Base-by-base conservation (phyloP, 2,797 vertebrate species). In the Gallirallus australis region DNA sequence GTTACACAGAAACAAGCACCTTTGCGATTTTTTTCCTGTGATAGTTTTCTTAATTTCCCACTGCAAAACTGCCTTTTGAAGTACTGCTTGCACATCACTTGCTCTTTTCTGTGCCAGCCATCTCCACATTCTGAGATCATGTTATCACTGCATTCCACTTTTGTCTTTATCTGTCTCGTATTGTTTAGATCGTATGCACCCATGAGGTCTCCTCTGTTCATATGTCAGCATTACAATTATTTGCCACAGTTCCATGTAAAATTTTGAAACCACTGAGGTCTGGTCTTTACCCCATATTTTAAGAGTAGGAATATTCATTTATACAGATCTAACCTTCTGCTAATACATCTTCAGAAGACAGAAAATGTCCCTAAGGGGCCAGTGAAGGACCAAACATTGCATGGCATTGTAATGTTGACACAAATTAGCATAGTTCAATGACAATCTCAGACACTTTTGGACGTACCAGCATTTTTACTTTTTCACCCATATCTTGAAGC, bases 81-180 rank as follows among this genome's bases (percentile, higher is more conserved):
- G 17, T 78, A 60, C 12, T 40, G 7, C 12, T 56, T 88, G 31
- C 50, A 47, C 18, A 50, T n/a, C 12, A 19, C 9, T 81, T 71
- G 21, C 15, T 76, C 17, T 57, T 92, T 15, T 33, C 45, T 35
- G 35, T 71, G 21, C 13, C 37, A 88, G 35, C 45, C 33, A 52
- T 42, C 59, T 65, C 54, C 0, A 0, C 31, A 47, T 30, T 24
- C 4, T 84, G 81, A 90, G 84, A 76, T 73, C n/a, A 23, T 11
- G 18, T 53, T 72, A 89, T 82, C 35, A 31, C 0, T 0, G 9
- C 35, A 64, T 7, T 6, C 11, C 11, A 35, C 23, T 69, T 70
- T 54, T 57, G 28, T 56, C 45, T 81, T 73, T 57, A 39, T 50
- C 48, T 61, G 8, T 54, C 30, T 54, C n/a, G 14, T 40, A 37